These are phyloP conservation scores for Heliornis fulica DNA, from an alignment of 2,113 vertebrate genomes.

Conservation along the genomic window DNA sequence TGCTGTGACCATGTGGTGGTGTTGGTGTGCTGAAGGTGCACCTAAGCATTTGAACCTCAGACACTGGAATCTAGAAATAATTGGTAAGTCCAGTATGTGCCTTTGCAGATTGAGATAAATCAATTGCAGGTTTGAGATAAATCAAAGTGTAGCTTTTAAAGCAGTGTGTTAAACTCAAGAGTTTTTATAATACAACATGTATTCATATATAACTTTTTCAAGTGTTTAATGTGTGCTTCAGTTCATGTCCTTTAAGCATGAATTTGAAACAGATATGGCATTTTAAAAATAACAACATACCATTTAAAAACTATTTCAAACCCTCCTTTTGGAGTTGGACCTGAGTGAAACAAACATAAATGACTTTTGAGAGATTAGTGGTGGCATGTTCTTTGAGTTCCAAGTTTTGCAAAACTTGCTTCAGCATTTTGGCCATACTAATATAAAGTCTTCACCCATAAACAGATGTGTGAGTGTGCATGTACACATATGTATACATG, in stretches of 20 bases:
- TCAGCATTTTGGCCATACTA: not conserved
- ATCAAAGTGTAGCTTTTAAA: not conserved
- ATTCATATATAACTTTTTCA: not conserved
- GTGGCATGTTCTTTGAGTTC: not conserved
- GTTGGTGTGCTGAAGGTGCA: not conserved
- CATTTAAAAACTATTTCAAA: not conserved
- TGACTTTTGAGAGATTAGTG: conserved; percentile 1
- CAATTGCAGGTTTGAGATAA: not conserved
- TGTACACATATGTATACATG: not conserved
- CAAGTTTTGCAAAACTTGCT: not conserved
- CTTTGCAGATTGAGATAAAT: not conserved
- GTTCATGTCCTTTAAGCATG: not conserved
- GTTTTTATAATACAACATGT: not conserved
- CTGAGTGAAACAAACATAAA: not conserved
- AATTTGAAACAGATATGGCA: not conserved
- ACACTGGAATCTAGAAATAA: not conserved
- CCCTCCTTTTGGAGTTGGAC: not conserved
- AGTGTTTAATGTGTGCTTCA: not conserved
- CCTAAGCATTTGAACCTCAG: not conserved
- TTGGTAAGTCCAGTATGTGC: not conserved
- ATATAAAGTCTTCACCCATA: not conserved
- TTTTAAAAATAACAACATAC: not conserved
- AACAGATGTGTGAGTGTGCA: not conserved
- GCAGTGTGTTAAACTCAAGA: not conserved
- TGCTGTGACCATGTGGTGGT: not conserved